phyloP scores from a whole-genome alignment of 2,888 invertebrate genomes.

The Protophormia terraenovae region DNA sequence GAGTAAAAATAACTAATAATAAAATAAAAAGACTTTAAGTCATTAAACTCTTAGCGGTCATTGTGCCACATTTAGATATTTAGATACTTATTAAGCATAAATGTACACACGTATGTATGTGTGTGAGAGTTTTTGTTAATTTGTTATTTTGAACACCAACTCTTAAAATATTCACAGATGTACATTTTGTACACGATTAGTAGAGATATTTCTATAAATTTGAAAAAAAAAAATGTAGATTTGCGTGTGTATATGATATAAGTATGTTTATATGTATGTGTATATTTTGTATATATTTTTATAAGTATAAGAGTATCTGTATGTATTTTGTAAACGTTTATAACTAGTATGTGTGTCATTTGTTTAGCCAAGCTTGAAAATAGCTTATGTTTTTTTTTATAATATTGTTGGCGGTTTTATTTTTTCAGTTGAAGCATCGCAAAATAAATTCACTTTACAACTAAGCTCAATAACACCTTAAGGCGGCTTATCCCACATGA shows the following conservation, averaged over 20 bases:
- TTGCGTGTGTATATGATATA: background rate
- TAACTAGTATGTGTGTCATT: conserved; percentile 2
- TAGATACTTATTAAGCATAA: conserved; percentile 11
- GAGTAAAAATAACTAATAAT: background rate
- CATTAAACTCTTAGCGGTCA: conserved; percentile 62
- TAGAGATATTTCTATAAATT: background rate
- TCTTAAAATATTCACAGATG: conserved; percentile 24
- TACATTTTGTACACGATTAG: background rate
- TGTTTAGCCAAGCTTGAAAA: conserved; percentile 23
- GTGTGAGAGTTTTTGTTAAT: conserved; percentile 1
- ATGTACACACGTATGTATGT: background rate
- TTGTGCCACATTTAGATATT: conserved; percentile 58
- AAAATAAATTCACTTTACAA: background rate
- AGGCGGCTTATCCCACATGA: conserved; percentile 29
- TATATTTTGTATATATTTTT: no score
- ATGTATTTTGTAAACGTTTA: background rate
- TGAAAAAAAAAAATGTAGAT: background rate
- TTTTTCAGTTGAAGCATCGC: background rate
- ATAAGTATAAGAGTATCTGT: background rate
- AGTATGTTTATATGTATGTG: background rate
- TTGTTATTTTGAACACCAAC: conserved; percentile 44
- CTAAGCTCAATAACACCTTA: background rate
- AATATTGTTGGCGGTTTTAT: background rate
- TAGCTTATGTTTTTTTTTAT: background rate
- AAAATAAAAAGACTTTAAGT: conserved; percentile 35